Evolutionary conservation across 2,113 vertebrate species (phyloP).

Genomic region (Romanogobio albipinnatus): DNA sequence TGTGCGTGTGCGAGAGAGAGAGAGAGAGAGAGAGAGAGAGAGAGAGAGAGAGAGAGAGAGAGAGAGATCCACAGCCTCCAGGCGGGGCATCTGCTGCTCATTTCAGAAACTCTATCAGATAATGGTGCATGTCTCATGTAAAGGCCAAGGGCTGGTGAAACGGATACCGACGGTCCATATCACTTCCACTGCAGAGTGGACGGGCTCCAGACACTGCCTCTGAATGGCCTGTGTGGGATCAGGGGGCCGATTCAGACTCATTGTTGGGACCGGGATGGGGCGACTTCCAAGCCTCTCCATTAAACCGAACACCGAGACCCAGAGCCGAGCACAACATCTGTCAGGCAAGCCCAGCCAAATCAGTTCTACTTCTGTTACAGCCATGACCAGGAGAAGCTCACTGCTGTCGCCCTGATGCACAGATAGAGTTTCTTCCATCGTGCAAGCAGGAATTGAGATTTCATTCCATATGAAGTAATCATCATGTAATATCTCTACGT

Average conservation of each 20-base stretch:
- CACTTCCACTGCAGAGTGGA: conserved; percentile 30
- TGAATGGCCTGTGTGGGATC: neutral
- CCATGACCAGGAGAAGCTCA: neutral
- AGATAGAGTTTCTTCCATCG: neutral
- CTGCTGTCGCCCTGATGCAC: neutral
- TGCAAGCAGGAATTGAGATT: conserved; percentile 24
- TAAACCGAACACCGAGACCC: conserved; percentile 63
- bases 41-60: no score
- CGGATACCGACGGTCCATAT: conserved; percentile 32
- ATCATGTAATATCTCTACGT: neutral
- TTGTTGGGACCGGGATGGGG: conserved; percentile 19
- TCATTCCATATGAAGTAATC: conserved; percentile 3
- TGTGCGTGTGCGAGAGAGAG: neutral
- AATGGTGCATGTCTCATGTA: conserved; percentile 58
- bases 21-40: no score
- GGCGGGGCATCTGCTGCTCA: conserved; percentile 67
- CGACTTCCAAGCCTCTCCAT: conserved; percentile 49
- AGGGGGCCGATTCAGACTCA: conserved; percentile 27
- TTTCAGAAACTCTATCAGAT: conserved; percentile 71
- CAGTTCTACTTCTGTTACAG: conserved; percentile 49
- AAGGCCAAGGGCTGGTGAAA: conserved; percentile 27
- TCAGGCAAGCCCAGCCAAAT: conserved; percentile 65
- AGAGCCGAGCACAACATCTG: conserved; percentile 69
- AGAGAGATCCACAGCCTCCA: no score
- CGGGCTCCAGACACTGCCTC: neutral